Base-by-base conservation (phyloP, 2,888 invertebrate genomes). In the Strigamia crassipes region DNA sequence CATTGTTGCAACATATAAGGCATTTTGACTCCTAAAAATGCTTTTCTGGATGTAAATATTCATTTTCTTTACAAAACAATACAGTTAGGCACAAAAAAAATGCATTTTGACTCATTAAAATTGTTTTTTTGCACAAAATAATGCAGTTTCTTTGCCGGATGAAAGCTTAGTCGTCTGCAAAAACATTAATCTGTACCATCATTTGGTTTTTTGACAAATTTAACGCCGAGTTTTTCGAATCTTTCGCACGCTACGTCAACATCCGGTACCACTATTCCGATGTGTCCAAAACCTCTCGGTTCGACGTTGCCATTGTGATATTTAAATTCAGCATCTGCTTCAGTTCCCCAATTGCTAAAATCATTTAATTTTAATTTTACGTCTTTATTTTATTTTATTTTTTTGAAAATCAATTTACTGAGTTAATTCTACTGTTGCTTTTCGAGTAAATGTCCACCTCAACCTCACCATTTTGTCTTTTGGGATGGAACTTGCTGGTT, bases 261-360 rank as follows among this genome's bases (percentile, higher is more conserved):
- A 89, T 97, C 93, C 0, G 94, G 94, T n/a, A 97, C 97, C 87
- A 93, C 90, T 6, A 98, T 88, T 0, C 97, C 97, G 87, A 97
- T 97, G 86, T 97, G 97, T 0, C 93, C 97, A 88, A 92, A 97
- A 34, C 97, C 97, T 83, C 93, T 90, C 0, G 96, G 97, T 21
- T 96, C 96, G 0, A 91, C 90, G 88, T 98, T 97, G 4, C 97
- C 97, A 87, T 93, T 95, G 88, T 97, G 96, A 87, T 97, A 96
- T 80, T 89, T 89, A 0, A 92, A 92, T 84, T 93, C 92, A 0
- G 91, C 90, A 85, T 96, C 94, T 81, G 91, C 92, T 89, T 97
- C 97, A 0, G 96, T 94, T 27, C 97, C 97, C 96, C 61, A 66
- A 61, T 61, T 61, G 18, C 61, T 61, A 5, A 61, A 61, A 27